These are phyloP conservation scores for Lasioglossum figueresi DNA, from an alignment of 2,888 invertebrate species.

Conservation along the genomic window DNA sequence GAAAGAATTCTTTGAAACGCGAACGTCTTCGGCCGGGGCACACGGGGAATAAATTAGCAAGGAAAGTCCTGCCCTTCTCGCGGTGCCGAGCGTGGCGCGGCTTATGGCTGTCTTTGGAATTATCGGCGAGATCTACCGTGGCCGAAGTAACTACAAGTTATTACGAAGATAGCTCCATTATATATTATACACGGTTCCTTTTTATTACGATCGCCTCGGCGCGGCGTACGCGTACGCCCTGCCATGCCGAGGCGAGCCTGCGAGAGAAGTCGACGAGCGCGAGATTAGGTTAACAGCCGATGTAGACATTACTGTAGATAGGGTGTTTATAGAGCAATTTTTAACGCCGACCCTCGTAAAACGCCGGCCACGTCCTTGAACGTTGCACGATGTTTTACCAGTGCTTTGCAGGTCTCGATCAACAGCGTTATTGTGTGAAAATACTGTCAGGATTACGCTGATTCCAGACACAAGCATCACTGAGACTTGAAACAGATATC, in stretches of 20 bases:
- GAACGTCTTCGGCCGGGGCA: slow-evolving; percentile 36
- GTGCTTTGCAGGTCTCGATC: background rate
- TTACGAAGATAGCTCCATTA: slow-evolving; percentile 80
- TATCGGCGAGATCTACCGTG: slow-evolving; percentile 78
- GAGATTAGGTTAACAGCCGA: slow-evolving; percentile 67
- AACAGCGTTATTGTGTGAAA: background rate
- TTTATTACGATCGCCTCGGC: slow-evolving; percentile 64
- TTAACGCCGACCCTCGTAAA: slow-evolving; percentile 28
- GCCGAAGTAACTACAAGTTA: slow-evolving; percentile 78
- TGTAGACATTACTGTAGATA: slow-evolving; percentile 71
- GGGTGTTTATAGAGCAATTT: slow-evolving; percentile 74
- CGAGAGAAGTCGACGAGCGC: slow-evolving; percentile 47
- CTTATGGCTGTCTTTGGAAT: slow-evolving; percentile 74
- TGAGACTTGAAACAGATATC: background rate
- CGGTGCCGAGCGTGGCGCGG: slow-evolving; percentile 60
- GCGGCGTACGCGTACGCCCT: slow-evolving; percentile 51
- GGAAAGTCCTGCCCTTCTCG: slow-evolving; percentile 54
- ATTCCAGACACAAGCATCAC: no score
- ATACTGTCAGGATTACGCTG: background rate
- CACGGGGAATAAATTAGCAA: slow-evolving; percentile 44
- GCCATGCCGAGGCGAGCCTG: slow-evolving; percentile 38
- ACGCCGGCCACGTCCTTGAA: background rate
- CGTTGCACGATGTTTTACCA: background rate
- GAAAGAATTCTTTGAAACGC: slow-evolving; percentile 45
- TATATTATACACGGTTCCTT: slow-evolving; percentile 79